Evolutionary conservation across 2,888 invertebrate genomes (phyloP), one percentile per base, ranked within the genome.

Genomic region (Lomographa bimaculata): DNA sequence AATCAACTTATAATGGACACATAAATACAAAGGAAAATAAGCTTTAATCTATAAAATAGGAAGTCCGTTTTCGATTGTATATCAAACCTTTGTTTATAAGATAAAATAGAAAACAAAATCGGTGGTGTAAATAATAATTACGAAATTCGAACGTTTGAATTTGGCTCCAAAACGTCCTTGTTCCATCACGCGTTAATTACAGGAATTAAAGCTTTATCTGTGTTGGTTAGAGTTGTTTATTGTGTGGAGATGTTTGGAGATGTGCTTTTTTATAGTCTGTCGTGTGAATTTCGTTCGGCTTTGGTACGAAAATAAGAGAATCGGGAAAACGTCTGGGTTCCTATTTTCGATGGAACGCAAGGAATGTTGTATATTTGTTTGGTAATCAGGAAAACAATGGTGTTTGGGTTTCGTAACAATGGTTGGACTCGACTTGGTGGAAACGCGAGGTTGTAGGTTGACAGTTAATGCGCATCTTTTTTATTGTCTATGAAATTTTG

Each of bases 341-440:
- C 1, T 63, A 63, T 63, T 61, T 63, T 23, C 24, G 54, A 49
- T 7, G 44, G 54, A 42, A 50, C 50, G 52, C 16, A 0, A 9
- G 28, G 53, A 53, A 55, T 52, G 16, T 46, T 32, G 30, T 57
- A 44, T 52, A 53, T 43, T 32, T 33, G 7, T 54, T 45, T 24
- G 4, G 3, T 21, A 12, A 16, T 23, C 21, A 16, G 30, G 40
- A 42, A 48, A 54, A 53, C 46, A 53, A 44, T 45, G 29, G 6
- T 32, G 18, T 50, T 54, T 38, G 25, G 30, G 32, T 24, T 46
- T 29, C 14, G 10, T 29, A 38, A 41, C 29, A 34, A 24, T 21
- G 38, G 44, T n/a, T n/a, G n/a, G n/a, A n/a, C n/a, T n/a, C n/a
- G n/a, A n/a, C n/a, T n/a, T n/a, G n/a, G n/a, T n/a, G n/a, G n/a